These are phyloP conservation scores for Danio albolineatus DNA, from an alignment of 2,797 vertebrate genomes.

Conservation along the genomic window DNA sequence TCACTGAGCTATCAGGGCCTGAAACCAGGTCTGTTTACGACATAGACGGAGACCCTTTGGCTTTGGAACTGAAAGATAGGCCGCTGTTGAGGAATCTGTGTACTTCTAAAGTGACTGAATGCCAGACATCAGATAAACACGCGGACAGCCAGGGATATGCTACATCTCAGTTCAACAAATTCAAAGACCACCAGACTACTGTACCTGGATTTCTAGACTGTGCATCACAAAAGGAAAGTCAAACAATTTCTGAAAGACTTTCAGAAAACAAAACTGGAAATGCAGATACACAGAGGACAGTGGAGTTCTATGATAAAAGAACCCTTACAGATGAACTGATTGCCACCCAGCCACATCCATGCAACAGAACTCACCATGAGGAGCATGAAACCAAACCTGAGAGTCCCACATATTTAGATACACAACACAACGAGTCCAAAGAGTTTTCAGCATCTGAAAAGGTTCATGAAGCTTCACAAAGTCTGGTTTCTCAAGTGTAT, in stretches of 20 bases:
- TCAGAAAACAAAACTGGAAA: slow-evolving; percentile 4
- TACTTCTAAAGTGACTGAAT: slow-evolving; percentile 59
- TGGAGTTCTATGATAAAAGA: neutral
- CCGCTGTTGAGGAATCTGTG: slow-evolving; percentile 63
- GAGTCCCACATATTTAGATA: neutral
- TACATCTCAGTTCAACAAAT: slow-evolving; percentile 42
- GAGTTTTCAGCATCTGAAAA: neutral
- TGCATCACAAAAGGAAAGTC: slow-evolving; percentile 45
- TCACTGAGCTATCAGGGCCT: slow-evolving; percentile 53
- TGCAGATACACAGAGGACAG: slow-evolving; percentile 7
- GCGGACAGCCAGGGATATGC: slow-evolving; percentile 49
- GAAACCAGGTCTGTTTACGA: slow-evolving; percentile 62
- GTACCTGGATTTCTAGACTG: slow-evolving; percentile 20
- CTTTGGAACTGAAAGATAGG: slow-evolving; percentile 63
- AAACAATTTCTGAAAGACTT: slow-evolving; percentile 32
- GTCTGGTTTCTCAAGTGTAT: neutral
- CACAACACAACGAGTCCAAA: neutral
- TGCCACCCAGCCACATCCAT: neutral
- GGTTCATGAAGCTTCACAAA: neutral
- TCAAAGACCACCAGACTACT: slow-evolving; percentile 27
- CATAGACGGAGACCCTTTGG: slow-evolving; percentile 58
- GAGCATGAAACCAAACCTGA: neutral
- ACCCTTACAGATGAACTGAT: neutral
- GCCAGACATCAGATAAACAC: slow-evolving; percentile 64
- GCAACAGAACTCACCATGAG: neutral